These are phyloP conservation scores for Acanthiza pusilla DNA, from an alignment of 2,797 vertebrate species.

Conservation along the genomic window DNA sequence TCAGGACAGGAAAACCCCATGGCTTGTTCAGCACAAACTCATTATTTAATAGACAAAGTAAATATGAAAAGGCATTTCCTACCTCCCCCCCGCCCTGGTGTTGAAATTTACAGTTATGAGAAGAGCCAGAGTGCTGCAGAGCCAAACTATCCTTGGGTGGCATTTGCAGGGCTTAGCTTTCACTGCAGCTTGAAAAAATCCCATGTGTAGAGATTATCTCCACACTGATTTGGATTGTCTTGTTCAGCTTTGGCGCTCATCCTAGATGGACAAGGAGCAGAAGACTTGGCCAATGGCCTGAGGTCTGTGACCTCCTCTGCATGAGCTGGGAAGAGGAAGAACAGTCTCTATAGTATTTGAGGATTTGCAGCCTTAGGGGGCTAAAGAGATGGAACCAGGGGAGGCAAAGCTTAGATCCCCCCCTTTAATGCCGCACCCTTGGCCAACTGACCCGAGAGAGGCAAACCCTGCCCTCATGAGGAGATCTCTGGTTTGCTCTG, in stretches of 20 bases:
- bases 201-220: slow-evolving; percentile 50
- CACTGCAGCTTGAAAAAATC: slow-evolving; percentile 53
- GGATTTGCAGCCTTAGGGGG: not conserved
- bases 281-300: slow-evolving; percentile 60
- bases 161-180: slow-evolving; percentile 64
- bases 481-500: not conserved
- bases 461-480: not conserved
- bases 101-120: slow-evolving; percentile 25
- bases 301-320: slow-evolving; percentile 51
- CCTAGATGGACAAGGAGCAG: slow-evolving; percentile 64
- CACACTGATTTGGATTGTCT: slow-evolving; percentile 59
- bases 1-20: not conserved
- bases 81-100: not conserved
- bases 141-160: slow-evolving; percentile 32
- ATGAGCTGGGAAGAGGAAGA: slow-evolving; percentile 32
- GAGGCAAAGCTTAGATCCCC: not conserved
- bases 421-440: not conserved
- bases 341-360: slow-evolving; percentile 2
- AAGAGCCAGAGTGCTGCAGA: not conserved
- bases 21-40: slow-evolving; percentile 1
- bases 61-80: not conserved
- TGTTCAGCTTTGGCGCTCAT: slow-evolving; percentile 62
- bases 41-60: not conserved
- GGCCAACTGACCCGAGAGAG: not conserved
- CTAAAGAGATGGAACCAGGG: not conserved